Base-by-base conservation (phyloP, 2,888 invertebrate genomes). In the Petrophora chlorosata region DNA sequence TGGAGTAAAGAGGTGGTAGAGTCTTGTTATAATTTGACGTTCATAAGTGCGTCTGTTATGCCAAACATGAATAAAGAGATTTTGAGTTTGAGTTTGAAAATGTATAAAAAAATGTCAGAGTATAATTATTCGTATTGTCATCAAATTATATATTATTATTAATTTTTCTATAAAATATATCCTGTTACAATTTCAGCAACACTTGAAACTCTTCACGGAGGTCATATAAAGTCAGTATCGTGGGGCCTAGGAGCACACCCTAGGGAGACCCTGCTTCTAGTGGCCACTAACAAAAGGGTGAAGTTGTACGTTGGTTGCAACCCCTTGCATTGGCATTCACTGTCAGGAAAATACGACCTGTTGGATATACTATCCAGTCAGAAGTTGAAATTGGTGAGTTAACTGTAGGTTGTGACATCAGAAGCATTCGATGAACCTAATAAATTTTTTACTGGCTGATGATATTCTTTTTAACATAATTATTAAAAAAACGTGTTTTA, bases 251-350 rank as follows among this genome's bases (percentile, higher is more conserved):
- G 92, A 16, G 83, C 90, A 7, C 74, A 93, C 33, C 81, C 91
- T 33, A 90, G 91, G 12, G 86, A 90, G 1, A 86, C 91, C 3
- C 74, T 92, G 0, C 83, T 94, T 3, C 83, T 92, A 42, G 92
- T 92, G 7, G 79, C 94, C 53, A 91, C 92, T 0, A 87, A 92
- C 0, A 91, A 92, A 2, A 91, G 91, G 56, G 91, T 94, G 12
- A 92, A 92, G 59, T 78, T 95, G 16, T 92, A 92, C 61, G 89
- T 93, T 2, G 94, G 94, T 61, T 95, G 95, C 69, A 85, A 88
- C 15, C 85, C 92, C 1, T 91, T 94, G 50, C 94, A 94, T 25
- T 92, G 92, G 79, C 92, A 95, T 14, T 80, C 91, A 5, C 91
- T 93, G 67, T 90, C 92, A 3, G 90, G 90, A 34, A 87, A 92